phyloP scores from a whole-genome alignment of 2,113 vertebrate species.

The Gracilinanus agilis region DNA sequence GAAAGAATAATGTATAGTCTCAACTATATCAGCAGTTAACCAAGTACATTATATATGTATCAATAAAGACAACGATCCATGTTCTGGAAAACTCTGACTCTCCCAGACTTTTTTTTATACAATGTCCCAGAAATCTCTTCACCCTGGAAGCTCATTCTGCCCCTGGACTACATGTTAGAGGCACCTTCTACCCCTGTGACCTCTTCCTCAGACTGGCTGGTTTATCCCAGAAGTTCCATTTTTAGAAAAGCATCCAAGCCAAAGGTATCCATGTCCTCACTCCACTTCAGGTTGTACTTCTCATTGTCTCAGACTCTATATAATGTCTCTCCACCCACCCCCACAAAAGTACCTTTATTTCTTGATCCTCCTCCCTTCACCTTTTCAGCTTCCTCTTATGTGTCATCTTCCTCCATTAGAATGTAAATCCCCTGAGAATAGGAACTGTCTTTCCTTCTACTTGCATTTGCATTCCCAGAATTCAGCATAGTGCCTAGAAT shows the following conservation, averaged over 20 bases:
- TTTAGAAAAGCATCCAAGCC: neutral
- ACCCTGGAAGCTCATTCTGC: neutral
- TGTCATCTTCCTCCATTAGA: neutral
- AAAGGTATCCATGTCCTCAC: neutral
- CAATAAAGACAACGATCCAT: slow-evolving; percentile 65
- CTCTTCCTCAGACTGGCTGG: neutral
- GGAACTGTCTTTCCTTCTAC: neutral
- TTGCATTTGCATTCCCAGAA: neutral
- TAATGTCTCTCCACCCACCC: neutral
- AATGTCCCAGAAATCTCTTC: neutral
- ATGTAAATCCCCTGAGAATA: neutral
- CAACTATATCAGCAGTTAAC: slow-evolving; percentile 78
- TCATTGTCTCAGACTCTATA: neutral
- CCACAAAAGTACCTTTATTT: neutral
- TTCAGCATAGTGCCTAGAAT: neutral
- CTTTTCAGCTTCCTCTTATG: neutral
- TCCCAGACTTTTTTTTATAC: slow-evolving; percentile 13
- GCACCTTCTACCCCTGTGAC: neutral
- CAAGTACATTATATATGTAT: slow-evolving; percentile 78
- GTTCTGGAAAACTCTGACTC: slow-evolving; percentile 70
- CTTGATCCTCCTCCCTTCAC: neutral
- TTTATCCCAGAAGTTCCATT: neutral
- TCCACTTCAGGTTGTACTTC: neutral
- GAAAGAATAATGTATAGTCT: slow-evolving; percentile 79
- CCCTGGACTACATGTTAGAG: neutral